Evolutionary conservation across 2,113 vertebrate genomes (phyloP).

Genomic region (Hipposideros armiger): DNA sequence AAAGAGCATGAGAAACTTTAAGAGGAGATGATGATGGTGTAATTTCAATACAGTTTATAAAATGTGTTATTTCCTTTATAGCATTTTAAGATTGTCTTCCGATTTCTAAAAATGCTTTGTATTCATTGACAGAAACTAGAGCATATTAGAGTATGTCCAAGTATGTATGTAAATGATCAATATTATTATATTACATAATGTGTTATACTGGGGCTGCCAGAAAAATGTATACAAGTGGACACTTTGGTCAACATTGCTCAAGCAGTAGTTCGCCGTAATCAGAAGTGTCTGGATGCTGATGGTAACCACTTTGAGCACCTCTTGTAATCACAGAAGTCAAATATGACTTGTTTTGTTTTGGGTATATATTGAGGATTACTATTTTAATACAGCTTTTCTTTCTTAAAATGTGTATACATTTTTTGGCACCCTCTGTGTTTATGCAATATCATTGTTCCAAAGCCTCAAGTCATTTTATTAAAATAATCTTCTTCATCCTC

Average conservation of each 20-base stretch:
- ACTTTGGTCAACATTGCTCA: too few relatives aligned
- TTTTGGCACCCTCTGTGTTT: background rate
- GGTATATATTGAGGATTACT: too few relatives aligned
- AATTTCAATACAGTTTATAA: background rate
- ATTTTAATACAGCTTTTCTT: too few relatives aligned
- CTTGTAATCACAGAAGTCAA: too few relatives aligned
- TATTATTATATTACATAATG: background rate
- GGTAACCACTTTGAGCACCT: too few relatives aligned
- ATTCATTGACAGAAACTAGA: background rate
- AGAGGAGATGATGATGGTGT: background rate
- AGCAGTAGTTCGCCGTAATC: too few relatives aligned
- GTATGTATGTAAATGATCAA: background rate
- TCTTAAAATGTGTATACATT: too few relatives aligned
- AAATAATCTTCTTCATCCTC: slow-evolving; percentile 1
- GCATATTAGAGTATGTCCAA: background rate
- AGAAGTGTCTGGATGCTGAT: too few relatives aligned
- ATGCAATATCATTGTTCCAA: background rate
- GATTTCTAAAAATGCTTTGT: background rate
- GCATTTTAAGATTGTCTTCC: background rate
- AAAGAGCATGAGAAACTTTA: background rate
- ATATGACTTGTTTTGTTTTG: too few relatives aligned
- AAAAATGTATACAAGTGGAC: too few relatives aligned
- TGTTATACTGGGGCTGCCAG: background rate
- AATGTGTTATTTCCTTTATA: background rate
- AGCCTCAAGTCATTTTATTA: background rate